Conservation (phyloP, 1,140 invertebrate genomes). For the Frieseomelitta varia region DNA sequence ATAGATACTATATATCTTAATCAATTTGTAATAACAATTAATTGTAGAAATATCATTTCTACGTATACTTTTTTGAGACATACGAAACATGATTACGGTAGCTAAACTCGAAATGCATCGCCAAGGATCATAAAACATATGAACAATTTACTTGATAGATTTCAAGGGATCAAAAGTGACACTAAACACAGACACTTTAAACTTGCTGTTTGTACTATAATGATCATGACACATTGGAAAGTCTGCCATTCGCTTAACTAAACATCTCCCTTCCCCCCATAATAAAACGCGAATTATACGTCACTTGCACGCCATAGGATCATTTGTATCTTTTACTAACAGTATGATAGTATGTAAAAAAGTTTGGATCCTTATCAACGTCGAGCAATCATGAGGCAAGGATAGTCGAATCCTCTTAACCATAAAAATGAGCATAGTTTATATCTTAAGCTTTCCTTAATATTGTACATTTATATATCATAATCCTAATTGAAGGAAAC, state of each 20-base stretch:
- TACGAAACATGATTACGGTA: constrained; percentile 32
- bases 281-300: not conserved
- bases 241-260: constrained; percentile 29
- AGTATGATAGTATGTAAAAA: constrained; percentile 48
- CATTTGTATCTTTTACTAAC: constrained; percentile 29
- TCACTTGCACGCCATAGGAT: not conserved
- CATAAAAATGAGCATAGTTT: constrained; percentile 18
- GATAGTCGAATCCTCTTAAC: not conserved
- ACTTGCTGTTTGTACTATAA: constrained; percentile 67
- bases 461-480: constrained; percentile 25
- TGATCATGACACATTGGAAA: constrained; percentile 47
- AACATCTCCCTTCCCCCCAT: not conserved
- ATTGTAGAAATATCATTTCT: constrained; percentile 1
- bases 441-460: constrained; percentile 20
- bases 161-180: constrained; percentile 33
- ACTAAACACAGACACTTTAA: constrained; percentile 65
- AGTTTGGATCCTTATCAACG: constrained; percentile 38
- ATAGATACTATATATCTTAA: constrained; percentile 31
- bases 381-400: constrained; percentile 12
- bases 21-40: constrained; percentile 26
- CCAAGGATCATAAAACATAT: constrained; percentile 29
- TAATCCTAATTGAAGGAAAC: constrained; percentile 5
- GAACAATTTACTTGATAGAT: constrained; percentile 27
- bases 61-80: not conserved
- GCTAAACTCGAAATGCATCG: constrained; percentile 7